Evolutionary conservation across 1,140 invertebrate genomes (phyloP).

Genomic region (Arion vulgaris): DNA sequence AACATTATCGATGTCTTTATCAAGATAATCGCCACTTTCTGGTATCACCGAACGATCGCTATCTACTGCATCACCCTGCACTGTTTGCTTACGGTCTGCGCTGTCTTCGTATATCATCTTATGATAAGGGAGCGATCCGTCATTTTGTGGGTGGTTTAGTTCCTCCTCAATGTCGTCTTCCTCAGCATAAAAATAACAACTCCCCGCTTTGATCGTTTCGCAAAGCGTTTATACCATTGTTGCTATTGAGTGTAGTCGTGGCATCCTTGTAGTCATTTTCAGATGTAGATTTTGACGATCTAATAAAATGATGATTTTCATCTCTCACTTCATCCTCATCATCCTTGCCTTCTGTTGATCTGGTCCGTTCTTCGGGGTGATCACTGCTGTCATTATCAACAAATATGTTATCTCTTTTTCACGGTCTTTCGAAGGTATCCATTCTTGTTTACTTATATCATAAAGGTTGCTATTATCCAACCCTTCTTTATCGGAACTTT

Average conservation of each 20-base stretch:
- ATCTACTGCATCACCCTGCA: neutral
- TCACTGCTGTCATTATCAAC: neutral
- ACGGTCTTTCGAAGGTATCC: no score
- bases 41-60: neutral
- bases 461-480: no score
- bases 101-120: neutral
- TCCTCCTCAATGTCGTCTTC: neutral
- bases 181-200: neutral
- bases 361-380: neutral
- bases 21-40: neutral
- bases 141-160: neutral
- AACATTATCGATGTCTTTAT: neutral
- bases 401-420: neutral
- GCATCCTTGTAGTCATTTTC: neutral
- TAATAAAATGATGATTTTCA: neutral
- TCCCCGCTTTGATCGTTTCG: neutral
- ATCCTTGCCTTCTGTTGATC: neutral
- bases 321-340: neutral
- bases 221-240: neutral
- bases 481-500: no score
- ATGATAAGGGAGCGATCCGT: neutral
- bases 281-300: neutral
- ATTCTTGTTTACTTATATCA: no score
- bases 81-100: neutral
- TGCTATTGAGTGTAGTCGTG: neutral